Percentiles rank a stretch among this genome's conserved stretches.
phyloP scores from a whole-genome alignment of 2,888 invertebrate genomes.

The Nomada hirtipes region DNA sequence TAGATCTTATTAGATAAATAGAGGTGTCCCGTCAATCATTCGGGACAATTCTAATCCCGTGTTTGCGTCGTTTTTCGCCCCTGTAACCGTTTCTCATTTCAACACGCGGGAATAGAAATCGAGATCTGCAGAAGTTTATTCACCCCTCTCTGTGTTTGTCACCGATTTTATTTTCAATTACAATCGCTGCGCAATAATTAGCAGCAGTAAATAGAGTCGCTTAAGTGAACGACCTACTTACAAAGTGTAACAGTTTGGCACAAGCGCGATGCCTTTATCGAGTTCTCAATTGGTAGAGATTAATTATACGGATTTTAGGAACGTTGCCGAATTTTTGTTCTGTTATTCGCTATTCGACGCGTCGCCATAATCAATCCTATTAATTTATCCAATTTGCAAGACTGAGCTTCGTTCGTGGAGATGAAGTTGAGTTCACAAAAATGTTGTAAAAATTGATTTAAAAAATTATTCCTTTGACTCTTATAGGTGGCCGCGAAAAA shows the following conservation, averaged over 20 bases:
- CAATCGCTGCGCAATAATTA: too few relatives aligned
- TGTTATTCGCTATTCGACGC: too few relatives aligned
- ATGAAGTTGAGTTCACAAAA: too few relatives aligned
- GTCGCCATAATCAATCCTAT: too few relatives aligned
- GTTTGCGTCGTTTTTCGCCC: not conserved
- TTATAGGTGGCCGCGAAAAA: too few relatives aligned
- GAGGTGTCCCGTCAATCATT: not conserved
- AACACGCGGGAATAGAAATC: not conserved
- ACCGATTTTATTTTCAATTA: not conserved
- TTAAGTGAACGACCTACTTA: slow-evolving; percentile 63
- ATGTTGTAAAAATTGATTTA: too few relatives aligned
- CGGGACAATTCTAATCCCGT: not conserved
- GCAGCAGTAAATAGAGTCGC: slow-evolving; percentile 2
- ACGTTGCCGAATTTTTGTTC: slow-evolving; percentile 9
- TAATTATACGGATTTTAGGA: slow-evolving; percentile 41
- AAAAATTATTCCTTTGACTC: too few relatives aligned
- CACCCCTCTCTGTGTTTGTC: too few relatives aligned
- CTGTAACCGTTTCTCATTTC: not conserved
- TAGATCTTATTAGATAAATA: not conserved
- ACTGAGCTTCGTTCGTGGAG: too few relatives aligned
- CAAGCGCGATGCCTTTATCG: slow-evolving; percentile 48
- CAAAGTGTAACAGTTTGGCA: slow-evolving; percentile 57
- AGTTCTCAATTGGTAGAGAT: slow-evolving; percentile 46
- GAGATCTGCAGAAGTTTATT: too few relatives aligned
- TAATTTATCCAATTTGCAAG: too few relatives aligned